A percentile compares a stretch with the other conserved stretches of the same genome.
Evolutionary conservation across 2,113 vertebrate species (phyloP).

Genomic region (Dromiciops gliroides): DNA sequence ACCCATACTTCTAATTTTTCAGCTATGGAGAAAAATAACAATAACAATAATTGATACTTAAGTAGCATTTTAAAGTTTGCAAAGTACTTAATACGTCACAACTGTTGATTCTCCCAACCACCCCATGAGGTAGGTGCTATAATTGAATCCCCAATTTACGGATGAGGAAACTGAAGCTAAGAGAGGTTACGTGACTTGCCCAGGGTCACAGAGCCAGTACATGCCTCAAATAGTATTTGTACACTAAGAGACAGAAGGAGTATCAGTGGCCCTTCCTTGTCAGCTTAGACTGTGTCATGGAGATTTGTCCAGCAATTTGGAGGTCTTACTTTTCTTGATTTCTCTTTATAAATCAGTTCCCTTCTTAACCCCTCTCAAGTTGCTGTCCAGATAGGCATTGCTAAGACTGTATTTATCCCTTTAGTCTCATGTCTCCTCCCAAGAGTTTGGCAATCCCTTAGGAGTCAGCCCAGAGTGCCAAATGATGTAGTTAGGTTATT

Average conservation of each 20-base stretch:
- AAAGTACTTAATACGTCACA: neutral
- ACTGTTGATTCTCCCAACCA: neutral
- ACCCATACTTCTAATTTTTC: neutral
- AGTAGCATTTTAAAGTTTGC: neutral
- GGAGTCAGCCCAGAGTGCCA: slow-evolving; percentile 53
- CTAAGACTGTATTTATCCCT: neutral
- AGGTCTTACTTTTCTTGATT: neutral
- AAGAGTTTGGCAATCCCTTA: slow-evolving; percentile 16
- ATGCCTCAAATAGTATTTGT: neutral
- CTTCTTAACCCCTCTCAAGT: neutral
- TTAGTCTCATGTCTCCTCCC: slow-evolving; percentile 13
- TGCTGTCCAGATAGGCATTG: neutral
- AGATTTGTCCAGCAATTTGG: neutral
- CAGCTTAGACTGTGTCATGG: neutral
- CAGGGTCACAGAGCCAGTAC: neutral
- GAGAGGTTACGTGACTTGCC: neutral
- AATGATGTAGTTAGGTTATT: slow-evolving; percentile 45
- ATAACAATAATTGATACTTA: neutral
- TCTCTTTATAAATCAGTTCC: neutral
- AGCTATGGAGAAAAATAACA: neutral
- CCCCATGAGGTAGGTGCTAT: neutral
- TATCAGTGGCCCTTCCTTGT: neutral
- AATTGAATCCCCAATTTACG: neutral
- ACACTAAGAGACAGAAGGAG: neutral
- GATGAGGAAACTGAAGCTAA: neutral